Base-by-base conservation (phyloP, 2,888 invertebrate species). In the Pterobdella sp. region DNA sequence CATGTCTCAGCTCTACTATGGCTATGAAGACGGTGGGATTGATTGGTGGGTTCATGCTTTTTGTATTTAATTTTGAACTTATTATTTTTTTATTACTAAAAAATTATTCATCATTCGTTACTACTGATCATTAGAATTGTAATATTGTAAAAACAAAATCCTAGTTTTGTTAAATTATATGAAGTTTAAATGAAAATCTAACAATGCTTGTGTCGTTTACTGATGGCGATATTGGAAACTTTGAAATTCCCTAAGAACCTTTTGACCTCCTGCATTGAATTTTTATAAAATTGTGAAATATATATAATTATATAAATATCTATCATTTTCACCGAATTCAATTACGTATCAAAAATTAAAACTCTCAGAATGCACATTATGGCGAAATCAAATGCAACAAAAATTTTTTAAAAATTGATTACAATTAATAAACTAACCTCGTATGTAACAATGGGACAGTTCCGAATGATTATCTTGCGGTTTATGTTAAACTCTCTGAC, bases 1-100 rank as follows among this genome's bases (percentile, higher is more conserved):
- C 80, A 75, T 81, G 76, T 64, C 77, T 75, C 42, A 82, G 74
- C 1, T 79, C 80, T 1, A 82, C 80, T 36, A 80, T 75, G 32
- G 81, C 82, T 81, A 77, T 22, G 56, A 42, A n/a, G 3, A 10
- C 22, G 10, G 4, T 26, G 7, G 7, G 10, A 63, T 63, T 22
- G n/a, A 14, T 29, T 7, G 26, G 10, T 63, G 26, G 63, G 7
- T 7, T 26, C 26, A 63, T 14, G 31, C 10, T 29, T 63, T 63
- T 63, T 63, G 7, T 63, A n/a, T 63, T 63, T 29, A 63, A 26
- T 63, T 10, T 14, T 63, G n/a, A 63, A 63, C 26, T 14, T 22
- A 63, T 7, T n/a, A 10, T 63, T 63, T 29, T 26, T 63, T 22
- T 10, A 63, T 63, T 7, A 26, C 7, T 63, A 14, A 7, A 26